phyloP scores from a whole-genome alignment of 2,113 vertebrate species.

The Sinocyclocheilus anshuiensis region DNA sequence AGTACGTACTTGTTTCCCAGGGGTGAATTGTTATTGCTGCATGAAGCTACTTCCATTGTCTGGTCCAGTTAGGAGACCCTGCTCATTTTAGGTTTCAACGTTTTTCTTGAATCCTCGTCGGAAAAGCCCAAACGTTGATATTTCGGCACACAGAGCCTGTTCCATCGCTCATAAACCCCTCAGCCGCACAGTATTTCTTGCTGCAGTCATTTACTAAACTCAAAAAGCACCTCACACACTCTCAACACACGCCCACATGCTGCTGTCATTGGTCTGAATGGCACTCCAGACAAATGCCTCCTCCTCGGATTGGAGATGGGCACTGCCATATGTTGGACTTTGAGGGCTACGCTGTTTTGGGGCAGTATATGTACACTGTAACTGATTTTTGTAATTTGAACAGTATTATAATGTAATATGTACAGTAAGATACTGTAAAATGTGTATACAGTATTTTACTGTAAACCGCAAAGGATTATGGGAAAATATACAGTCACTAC shows the following conservation, averaged over 20 bases:
- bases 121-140: conserved; percentile 48
- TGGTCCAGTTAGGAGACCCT: conserved; percentile 74
- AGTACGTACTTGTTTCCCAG: conserved; percentile 73
- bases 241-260: conserved; percentile 81
- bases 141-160: conserved; percentile 65
- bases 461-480: too few relatives aligned
- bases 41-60: conserved; percentile 90
- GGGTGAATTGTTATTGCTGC: conserved; percentile 82
- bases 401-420: too few relatives aligned
- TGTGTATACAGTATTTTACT: too few relatives aligned
- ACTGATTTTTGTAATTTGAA: too few relatives aligned
- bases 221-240: conserved; percentile 78
- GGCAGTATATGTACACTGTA: not conserved
- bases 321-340: conserved; percentile 67
- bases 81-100: conserved; percentile 69
- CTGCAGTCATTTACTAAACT: conserved; percentile 99
- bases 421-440: too few relatives aligned
- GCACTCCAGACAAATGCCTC: conserved; percentile 27
- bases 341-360: not conserved
- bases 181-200: conserved; percentile 82
- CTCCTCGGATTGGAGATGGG: conserved; percentile 69
- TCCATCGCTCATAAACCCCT: conserved; percentile 72
- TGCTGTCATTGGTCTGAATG: conserved; percentile 78
- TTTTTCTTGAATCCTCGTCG: conserved; percentile 72
- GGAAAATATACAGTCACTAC: too few relatives aligned